Evolutionary conservation across 1,140 invertebrate species (phyloP), one percentile per base, ranked within the genome.

Genomic region (Teleopsis dalmanni): DNA sequence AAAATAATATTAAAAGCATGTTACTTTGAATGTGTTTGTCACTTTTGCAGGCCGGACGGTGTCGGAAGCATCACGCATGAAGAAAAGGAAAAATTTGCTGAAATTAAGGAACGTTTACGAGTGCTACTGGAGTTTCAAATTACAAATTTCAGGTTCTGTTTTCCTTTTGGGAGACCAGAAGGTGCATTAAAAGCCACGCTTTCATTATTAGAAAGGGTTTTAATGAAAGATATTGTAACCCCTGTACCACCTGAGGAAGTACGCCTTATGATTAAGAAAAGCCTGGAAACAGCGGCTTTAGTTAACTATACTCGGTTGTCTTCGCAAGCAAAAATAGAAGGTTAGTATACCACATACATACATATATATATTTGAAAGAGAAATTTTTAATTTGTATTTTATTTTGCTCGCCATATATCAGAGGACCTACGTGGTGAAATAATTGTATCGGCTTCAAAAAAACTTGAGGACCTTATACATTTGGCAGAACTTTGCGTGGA

Each of bases 181-280:
- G 95, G 95, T 31, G 87, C 94, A 22, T 73, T 99, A 45, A 99
- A 98, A 81, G 88, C 93, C 18, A 98, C 95, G 7, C 72, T 99
- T 44, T 96, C 95, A 4, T 76, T 99, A 25, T 71, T 99, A 44
- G 96, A 99, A 78, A 79, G 95, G 54, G 95, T 99, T 10, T 71
- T 99, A 48, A 98, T 98, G 95, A 99, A 99, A 71, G 96, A 99
- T 70, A 91, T 95, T 48, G 91, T 93, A 2, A 97, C 94, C 4
- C 93, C 94, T n/a, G 94, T 97, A 3, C 85, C 92, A 53, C 86
- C 90, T 2, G 95, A 98, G 72, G 96, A 99, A 75, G 95, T 99
- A 3, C 78, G 95, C 55, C 80, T 80, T 21, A 88, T 98, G 76
- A 98, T 99, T 49, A 92, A 95, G 70, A 94, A 91, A 51, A 95